Base-by-base conservation (phyloP, 2,888 invertebrate genomes). In the Mamestra brassicae region DNA sequence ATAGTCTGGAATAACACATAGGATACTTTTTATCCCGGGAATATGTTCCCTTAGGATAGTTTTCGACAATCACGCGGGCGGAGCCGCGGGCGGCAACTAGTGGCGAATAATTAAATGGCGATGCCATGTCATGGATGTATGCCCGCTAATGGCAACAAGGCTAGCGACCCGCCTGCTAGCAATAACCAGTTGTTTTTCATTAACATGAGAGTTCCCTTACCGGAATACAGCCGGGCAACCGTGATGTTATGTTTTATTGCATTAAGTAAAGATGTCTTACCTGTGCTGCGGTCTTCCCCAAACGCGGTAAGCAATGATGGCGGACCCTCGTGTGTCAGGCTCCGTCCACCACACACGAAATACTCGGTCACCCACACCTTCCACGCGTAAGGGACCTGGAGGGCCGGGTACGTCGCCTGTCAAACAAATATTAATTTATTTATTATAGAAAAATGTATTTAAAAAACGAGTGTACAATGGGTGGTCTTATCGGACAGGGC, bases 281-380 rank as follows among this genome's bases (percentile, higher is more conserved):
- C 94, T 93, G 86, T 93, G 92, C 8, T 91, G 90, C 7, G 94
- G 95, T n/a, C 97, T 93, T 0, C 98, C 98, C 96, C 99, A 98
- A 36, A 99, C 95, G 57, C 97, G 97, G 92, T 99, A 99, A 70
- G 97, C 93, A 13, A 97, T 95, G 10, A 98, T 97, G n/a, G 97
- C 95, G 0, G 98, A 98, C 0, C 99, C 99, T 89, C 98, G 98
- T 17, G 97, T 97, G 80, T 97, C 97, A 0, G 99, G 98, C 13
- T 98, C 97, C 61, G 97, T 97, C 99, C 99, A 99, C 89, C 97
- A 97, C 0, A 99, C 97, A 89, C 98, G 98, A 88, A 98, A 97
- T 38, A 98, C 97, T 38, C 98, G 97, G 38, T 97, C 97, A 38
- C 97, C 97, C 15, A 98, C 97, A 73, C 97, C 97, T 76, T 98